Percentiles rank a stretch among this genome's conserved stretches.
These are phyloP conservation scores for Zoanthus sansibaricus DNA, from an alignment of 92 coral and sea anemone genomes.

Conservation along the genomic window DNA sequence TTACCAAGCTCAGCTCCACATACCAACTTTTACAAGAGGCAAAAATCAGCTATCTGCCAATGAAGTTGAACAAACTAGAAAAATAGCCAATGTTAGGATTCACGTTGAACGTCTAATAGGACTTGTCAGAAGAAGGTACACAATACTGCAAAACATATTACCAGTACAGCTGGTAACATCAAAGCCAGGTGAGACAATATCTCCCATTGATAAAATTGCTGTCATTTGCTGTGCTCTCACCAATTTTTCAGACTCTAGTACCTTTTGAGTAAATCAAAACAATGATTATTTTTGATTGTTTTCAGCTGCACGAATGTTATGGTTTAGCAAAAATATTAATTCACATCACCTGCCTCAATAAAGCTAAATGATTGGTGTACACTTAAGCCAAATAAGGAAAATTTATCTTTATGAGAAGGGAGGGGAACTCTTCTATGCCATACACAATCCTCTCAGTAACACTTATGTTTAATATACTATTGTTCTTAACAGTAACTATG, in stretches of 20 bases:
- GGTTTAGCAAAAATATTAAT: constrained; percentile 7
- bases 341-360: constrained; percentile 3
- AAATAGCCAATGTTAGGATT: constrained; percentile 45
- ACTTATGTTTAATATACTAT: not conserved
- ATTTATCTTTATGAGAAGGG: not conserved
- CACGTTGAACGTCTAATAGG: constrained; percentile 39
- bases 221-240: constrained; percentile 43
- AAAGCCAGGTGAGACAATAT: constrained; percentile 14
- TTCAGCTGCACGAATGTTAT: constrained; percentile 10
- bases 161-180: constrained; percentile 25
- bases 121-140: constrained; percentile 22
- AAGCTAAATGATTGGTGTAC: constrained; percentile 12
- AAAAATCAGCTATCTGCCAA: constrained; percentile 46
- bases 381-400: not conserved
- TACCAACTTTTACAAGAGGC: constrained; percentile 8
- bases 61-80: constrained; percentile 45
- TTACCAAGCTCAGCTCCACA: constrained; percentile 45
- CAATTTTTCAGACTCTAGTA: constrained; percentile 36
- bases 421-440: constrained; percentile 11
- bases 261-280: constrained; percentile 35
- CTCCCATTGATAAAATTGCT: constrained; percentile 30
- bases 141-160: constrained; percentile 31
- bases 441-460: constrained; percentile 1
- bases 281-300: constrained; percentile 2
- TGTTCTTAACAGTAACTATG: constrained; percentile 8